A percentile compares a stretch with the other conserved stretches of the same genome.
These are phyloP conservation scores for Zootoca vivipara DNA, from an alignment of 2,113 vertebrate species.

Conservation along the genomic window DNA sequence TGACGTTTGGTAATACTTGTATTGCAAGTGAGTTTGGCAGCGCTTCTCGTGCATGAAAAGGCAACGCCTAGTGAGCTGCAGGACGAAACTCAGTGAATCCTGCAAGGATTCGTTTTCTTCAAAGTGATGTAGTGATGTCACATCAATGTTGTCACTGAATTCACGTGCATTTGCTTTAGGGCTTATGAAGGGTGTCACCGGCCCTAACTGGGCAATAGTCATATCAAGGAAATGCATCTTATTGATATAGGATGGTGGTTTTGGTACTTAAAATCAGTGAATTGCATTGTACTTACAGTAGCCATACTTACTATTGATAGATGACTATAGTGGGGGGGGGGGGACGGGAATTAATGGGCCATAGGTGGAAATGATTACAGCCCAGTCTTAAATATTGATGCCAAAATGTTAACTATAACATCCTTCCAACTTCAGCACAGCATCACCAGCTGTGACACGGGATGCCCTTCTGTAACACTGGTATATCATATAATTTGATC, in stretches of 20 bases:
- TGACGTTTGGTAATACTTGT: background rate
- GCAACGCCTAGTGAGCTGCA: constrained; percentile 40
- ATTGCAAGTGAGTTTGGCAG: constrained; percentile 8
- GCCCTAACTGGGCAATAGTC: background rate
- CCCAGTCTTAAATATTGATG: background rate
- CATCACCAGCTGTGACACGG: background rate
- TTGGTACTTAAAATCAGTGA: background rate
- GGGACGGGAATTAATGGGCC: background rate
- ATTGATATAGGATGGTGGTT: background rate
- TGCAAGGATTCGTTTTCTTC: constrained; percentile 23
- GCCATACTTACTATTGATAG: background rate
- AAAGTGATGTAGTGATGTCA: background rate
- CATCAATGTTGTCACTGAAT: background rate
- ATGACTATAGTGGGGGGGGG: background rate
- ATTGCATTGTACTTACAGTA: background rate
- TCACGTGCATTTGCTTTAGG: background rate
- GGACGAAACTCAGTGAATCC: background rate
- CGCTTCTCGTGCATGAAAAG: constrained; percentile 38
- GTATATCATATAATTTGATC: background rate
- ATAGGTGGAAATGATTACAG: background rate
- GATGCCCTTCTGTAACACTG: background rate
- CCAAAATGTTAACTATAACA: background rate
- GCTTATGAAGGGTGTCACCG: background rate
- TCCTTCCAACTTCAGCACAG: background rate
- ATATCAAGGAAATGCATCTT: constrained; percentile 1